Evolutionary conservation across 2,797 vertebrate species (phyloP).

Genomic region (Thaleichthys pacificus): DNA sequence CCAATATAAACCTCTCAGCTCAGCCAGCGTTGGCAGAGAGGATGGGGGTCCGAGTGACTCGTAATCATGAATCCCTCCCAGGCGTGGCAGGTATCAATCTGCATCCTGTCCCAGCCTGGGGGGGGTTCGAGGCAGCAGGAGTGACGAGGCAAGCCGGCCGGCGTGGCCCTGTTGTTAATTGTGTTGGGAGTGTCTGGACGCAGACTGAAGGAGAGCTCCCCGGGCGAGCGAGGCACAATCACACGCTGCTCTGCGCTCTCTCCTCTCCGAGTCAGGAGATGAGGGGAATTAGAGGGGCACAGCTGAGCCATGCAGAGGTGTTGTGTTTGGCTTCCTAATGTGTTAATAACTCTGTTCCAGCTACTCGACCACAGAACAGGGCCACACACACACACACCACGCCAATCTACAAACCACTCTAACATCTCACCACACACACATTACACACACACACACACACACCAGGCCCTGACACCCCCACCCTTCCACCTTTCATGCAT

Average conservation of each 20-base stretch:
- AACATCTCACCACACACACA: too few relatives aligned
- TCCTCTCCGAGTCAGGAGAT: conserved; percentile 24
- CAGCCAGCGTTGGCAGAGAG: conserved; percentile 9
- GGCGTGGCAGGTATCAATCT: conserved; percentile 48
- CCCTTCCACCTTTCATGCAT: not conserved
- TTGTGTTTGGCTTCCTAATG: conserved; percentile 28
- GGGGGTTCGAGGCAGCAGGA: conserved; percentile 35
- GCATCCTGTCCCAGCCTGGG: conserved; percentile 37
- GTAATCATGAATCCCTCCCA: conserved; percentile 42
- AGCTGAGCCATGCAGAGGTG: conserved; percentile 30
- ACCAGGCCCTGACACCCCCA: not conserved
- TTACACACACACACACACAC: not conserved
- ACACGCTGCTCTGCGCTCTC: conserved; percentile 8
- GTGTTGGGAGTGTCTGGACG: conserved; percentile 34
- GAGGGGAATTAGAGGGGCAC: conserved; percentile 21
- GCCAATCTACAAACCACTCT: too few relatives aligned
- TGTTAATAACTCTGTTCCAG: conserved; percentile 22
- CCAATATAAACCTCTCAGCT: conserved; percentile 17
- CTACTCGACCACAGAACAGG: not conserved
- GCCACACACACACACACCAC: too few relatives aligned
- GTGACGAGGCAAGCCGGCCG: conserved; percentile 1
- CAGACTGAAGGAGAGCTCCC: conserved; percentile 46
- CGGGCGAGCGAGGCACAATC: conserved; percentile 45
- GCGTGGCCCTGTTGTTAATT: conserved; percentile 48
- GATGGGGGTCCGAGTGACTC: conserved; percentile 37